Percentiles rank a stretch among this genome's conserved stretches.
Evolutionary conservation across 2,888 invertebrate species (phyloP).

Genomic region (Nomada lathburiana): DNA sequence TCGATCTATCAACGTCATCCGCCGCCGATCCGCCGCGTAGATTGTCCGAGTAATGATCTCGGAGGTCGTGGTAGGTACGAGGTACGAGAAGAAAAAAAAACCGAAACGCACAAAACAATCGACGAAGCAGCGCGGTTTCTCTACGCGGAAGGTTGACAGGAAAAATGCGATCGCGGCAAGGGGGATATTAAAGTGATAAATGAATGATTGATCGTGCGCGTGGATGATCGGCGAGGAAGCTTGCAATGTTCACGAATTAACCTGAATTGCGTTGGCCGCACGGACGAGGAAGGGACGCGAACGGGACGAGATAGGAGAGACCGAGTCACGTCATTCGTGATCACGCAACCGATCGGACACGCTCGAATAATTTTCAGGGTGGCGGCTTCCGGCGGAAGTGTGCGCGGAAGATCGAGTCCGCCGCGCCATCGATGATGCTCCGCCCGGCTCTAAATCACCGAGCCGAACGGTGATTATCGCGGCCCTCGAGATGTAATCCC

Average conservation of each 20-base stretch:
- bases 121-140: constrained; percentile 3
- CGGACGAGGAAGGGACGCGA: constrained; percentile 3
- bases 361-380: constrained; percentile 76
- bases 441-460: constrained; percentile 59
- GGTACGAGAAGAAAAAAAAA: not conserved
- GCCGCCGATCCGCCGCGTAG: constrained; percentile 40
- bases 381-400: constrained; percentile 75
- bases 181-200: not conserved
- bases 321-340: constrained; percentile 56
- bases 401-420: constrained; percentile 64
- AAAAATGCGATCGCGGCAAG: constrained; percentile 1
- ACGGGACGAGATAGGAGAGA: constrained; percentile 43
- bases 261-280: not conserved
- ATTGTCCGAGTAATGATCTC: constrained; percentile 41
- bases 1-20: constrained; percentile 57
- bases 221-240: not conserved
- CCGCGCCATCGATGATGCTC: constrained; percentile 61
- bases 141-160: not conserved
- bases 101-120: not conserved
- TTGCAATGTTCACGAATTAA: constrained; percentile 7
- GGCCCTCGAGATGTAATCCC: constrained; percentile 42
- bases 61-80: constrained; percentile 13
- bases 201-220: not conserved
- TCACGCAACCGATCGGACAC: constrained; percentile 67
- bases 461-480: constrained; percentile 63